Percentiles rank a stretch among this genome's conserved stretches.
phyloP scores from a whole-genome alignment of 2,888 invertebrate species.

The Brachypalpus laphriformis region DNA sequence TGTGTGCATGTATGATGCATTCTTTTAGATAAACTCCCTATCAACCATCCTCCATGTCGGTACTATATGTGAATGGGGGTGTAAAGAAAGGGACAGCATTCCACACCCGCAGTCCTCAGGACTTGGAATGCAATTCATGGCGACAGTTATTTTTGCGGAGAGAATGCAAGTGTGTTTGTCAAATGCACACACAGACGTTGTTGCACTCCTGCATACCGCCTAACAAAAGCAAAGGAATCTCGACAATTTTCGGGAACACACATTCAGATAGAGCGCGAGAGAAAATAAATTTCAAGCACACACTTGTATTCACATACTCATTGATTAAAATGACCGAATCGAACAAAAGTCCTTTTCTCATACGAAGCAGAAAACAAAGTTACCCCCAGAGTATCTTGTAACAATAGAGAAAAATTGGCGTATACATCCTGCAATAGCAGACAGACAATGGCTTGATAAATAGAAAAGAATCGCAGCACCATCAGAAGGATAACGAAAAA shows the following conservation, averaged over 20 bases:
- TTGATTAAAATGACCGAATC: constrained; percentile 73
- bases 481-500: constrained; percentile 26
- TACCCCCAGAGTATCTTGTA: constrained; percentile 60
- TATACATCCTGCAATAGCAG: constrained; percentile 69
- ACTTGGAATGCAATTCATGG: constrained; percentile 70
- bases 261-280: background rate
- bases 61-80: background rate
- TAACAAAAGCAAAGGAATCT: constrained; percentile 44
- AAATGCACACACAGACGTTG: constrained; percentile 57
- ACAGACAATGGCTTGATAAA: constrained; percentile 72
- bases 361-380: constrained; percentile 44
- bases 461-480: constrained; percentile 66
- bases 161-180: constrained; percentile 68
- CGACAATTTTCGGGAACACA: constrained; percentile 28
- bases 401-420: constrained; percentile 72
- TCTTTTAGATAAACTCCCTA: constrained; percentile 61
- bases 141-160: constrained; percentile 67
- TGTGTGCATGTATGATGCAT: constrained; percentile 48
- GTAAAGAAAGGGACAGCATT: constrained; percentile 42
- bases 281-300: constrained; percentile 53
- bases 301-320: constrained; percentile 55
- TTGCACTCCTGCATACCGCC: constrained; percentile 7
- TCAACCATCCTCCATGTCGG: background rate
- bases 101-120: constrained; percentile 22
- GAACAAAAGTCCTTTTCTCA: constrained; percentile 52